Percentiles rank a stretch among this genome's conserved stretches.
Conservation (phyloP, 2,888 invertebrate genomes). For the Cremastinae sp. region DNA sequence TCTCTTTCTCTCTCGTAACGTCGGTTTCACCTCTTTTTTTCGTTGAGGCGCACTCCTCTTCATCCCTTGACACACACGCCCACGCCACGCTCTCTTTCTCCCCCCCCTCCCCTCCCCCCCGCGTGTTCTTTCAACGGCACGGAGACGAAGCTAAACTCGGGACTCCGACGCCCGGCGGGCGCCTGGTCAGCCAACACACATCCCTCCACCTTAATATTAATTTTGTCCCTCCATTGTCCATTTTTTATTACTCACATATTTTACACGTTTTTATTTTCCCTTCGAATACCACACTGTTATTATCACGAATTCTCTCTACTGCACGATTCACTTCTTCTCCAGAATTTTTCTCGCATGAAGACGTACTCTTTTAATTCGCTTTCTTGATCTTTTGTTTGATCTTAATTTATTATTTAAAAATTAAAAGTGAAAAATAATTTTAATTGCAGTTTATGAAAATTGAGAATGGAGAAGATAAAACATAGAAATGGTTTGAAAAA, state of each 20-base stretch:
- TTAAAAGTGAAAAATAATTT: no score
- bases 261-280: conserved; percentile 70
- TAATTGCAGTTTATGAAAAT: no score
- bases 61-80: conserved; percentile 50
- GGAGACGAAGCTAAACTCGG: conserved; percentile 19
- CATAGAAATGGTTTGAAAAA: no score
- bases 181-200: conserved; percentile 41
- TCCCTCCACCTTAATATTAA: conserved; percentile 76
- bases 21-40: conserved; percentile 21
- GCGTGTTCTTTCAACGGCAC: background rate
- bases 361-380: background rate
- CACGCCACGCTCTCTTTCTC: conserved; percentile 44
- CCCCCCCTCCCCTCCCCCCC: no score
- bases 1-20: conserved; percentile 34
- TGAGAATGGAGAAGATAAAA: no score
- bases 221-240: conserved; percentile 77
- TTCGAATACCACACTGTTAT: conserved; percentile 46
- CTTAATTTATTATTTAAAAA: no score
- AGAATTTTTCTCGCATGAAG: background rate
- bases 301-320: conserved; percentile 59
- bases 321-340: conserved; percentile 5
- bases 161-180: conserved; percentile 53
- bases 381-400: background rate
- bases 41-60: conserved; percentile 52
- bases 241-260: conserved; percentile 78